Conservation (phyloP, 2,797 vertebrate genomes). For the Naso thynnoides region DNA sequence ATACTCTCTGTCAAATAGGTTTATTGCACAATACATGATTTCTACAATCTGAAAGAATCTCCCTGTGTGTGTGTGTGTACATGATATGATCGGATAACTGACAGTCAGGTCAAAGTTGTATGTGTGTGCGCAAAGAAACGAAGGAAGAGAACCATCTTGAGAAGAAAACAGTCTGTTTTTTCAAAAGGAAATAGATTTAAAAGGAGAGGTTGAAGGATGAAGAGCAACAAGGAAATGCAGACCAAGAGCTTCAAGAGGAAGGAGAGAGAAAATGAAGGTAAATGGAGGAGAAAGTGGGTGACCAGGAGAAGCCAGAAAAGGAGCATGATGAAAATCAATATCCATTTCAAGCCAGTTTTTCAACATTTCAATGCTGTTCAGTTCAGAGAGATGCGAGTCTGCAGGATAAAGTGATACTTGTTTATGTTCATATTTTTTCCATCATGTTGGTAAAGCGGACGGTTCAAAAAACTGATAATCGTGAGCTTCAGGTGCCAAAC, state of each 20-base stretch:
- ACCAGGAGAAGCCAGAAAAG: too few species aligned
- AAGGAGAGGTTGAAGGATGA: not conserved
- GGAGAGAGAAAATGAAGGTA: conserved; percentile 1
- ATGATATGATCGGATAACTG: too few species aligned
- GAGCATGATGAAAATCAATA: conserved; percentile 20
- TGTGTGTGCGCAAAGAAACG: too few species aligned
- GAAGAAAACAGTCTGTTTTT: conserved; percentile 1
- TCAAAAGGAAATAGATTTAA: not conserved
- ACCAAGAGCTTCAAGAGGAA: not conserved
- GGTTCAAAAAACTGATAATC: not conserved
- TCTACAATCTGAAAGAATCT: conserved; percentile 19
- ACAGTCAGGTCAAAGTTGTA: too few species aligned
- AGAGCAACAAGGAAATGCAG: not conserved
- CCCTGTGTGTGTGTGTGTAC: conserved; percentile 11
- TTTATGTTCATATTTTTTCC: not conserved
- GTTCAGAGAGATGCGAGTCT: not conserved
- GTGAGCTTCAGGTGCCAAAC: not conserved
- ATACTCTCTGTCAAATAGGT: conserved; percentile 29
- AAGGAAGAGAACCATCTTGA: not conserved
- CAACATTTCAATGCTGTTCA: conserved; percentile 4
- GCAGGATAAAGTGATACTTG: not conserved
- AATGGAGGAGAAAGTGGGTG: not conserved
- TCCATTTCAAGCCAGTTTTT: conserved; percentile 20
- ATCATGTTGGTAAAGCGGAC: not conserved
- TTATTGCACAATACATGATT: conserved; percentile 40